Base-by-base conservation (phyloP, 1,140 invertebrate genomes). In the Frieseomelitta varia region DNA sequence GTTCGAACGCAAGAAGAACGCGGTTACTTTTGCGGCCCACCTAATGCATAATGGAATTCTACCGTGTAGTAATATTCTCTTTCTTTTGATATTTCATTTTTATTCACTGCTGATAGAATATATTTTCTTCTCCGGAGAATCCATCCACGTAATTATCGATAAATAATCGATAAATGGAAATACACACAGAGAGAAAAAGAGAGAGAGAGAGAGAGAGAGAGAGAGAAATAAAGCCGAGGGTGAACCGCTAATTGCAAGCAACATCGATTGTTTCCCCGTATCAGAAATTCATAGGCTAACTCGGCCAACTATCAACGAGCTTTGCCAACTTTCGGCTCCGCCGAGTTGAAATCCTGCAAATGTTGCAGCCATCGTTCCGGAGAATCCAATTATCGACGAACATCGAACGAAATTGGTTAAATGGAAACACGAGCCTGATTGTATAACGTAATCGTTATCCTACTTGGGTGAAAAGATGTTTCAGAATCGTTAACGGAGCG, bases 281-380 rank as follows among this genome's bases (percentile, higher is more conserved):
- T 75, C 73, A 75, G 53, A 75, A 58, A 75, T 75, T 75, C 73
- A 75, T 75, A 58, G 73, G 55, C 34, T 58, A 75, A 75, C 73
- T 56, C 55, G 55, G 73, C 73, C 53, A 75, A 58, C 53, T 75
- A 75, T 75, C 73, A 75, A 58, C 55, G 55, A 34, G 55, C 73
- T 75, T 58, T 58, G 53, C 73, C 27, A 75, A 75, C 73, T 58
- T 75, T 58, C 55, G 55, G 34, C 55, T 75, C 55, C 55, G 21
- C 6, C 73, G 30, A 75, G 73, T 58, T 39, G 73, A 75, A 75
- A 75, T 75, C 73, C 53, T 75, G 65, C n/a, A 58, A 75, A 75
- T 75, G 73, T 53, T 75, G 55, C 73, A 39, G 34, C 53, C 53
- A 58, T 27, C 53, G 27, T 21, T 19, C 30, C 55, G 58, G 2